phyloP scores from a whole-genome alignment of 2,797 vertebrate species.

The Sebastes nivosus region DNA sequence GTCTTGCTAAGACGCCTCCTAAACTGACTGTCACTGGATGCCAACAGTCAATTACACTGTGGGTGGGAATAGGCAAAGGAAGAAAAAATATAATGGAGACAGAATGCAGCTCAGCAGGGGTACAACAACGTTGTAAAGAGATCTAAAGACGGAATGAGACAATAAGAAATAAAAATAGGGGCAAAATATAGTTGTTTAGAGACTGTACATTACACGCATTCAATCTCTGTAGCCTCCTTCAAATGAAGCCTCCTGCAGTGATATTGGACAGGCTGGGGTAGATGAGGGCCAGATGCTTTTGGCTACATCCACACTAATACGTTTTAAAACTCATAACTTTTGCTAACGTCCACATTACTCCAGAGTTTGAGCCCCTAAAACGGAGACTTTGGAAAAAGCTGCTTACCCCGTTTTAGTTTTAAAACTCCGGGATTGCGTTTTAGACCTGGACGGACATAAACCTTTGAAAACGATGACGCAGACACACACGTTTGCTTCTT shows the following conservation, averaged over 20 bases:
- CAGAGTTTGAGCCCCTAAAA: too few relatives aligned
- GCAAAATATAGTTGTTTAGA: constrained; percentile 12
- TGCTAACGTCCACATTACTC: too few relatives aligned
- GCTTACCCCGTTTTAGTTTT: too few relatives aligned
- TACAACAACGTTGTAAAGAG: constrained; percentile 12
- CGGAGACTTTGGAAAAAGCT: too few relatives aligned
- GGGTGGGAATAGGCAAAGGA: constrained; percentile 32
- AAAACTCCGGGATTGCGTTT: too few relatives aligned
- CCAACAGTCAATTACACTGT: constrained; percentile 63
- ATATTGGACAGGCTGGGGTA: constrained; percentile 52
- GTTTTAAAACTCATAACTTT: too few relatives aligned
- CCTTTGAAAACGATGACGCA: too few relatives aligned
- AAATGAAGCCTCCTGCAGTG: constrained; percentile 43
- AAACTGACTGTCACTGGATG: constrained; percentile 57
- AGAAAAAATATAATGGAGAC: neutral
- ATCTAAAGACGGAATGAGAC: constrained; percentile 18
- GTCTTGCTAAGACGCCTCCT: constrained; percentile 57
- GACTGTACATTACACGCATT: constrained; percentile 19
- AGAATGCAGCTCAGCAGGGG: constrained; percentile 29
- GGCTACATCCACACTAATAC: too few relatives aligned
- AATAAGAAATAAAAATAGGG: constrained; percentile 1
- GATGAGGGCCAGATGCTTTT: constrained; percentile 69
- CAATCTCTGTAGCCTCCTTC: constrained; percentile 20
- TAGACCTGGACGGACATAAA: too few relatives aligned
- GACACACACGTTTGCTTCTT: too few relatives aligned